A percentile compares a stretch with the other conserved stretches of the same genome.
These are phyloP conservation scores for Altica lythri DNA, from an alignment of 2,888 invertebrate species.

Conservation along the genomic window DNA sequence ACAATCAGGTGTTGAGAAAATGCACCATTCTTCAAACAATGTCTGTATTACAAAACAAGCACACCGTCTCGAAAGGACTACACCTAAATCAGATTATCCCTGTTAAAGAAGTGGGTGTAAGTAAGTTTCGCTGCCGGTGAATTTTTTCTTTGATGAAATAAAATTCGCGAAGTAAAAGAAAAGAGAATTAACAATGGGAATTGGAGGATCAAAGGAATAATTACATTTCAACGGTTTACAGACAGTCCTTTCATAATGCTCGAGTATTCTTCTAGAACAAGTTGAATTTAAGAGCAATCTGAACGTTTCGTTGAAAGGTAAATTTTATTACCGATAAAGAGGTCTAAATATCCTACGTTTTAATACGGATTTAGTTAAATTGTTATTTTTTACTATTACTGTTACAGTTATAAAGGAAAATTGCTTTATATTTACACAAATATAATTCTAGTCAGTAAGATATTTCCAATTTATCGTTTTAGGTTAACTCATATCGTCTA, in stretches of 20 bases:
- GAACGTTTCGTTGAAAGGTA: background rate
- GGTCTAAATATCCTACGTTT: too few relatives aligned
- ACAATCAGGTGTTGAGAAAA: too few relatives aligned
- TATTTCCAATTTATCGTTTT: too few relatives aligned
- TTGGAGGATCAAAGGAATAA: slow-evolving; percentile 10
- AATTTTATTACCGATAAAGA: too few relatives aligned
- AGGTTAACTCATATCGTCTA: too few relatives aligned
- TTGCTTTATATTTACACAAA: too few relatives aligned
- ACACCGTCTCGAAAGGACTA: too few relatives aligned
- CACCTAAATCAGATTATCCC: slow-evolving; percentile 21
- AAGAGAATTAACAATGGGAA: slow-evolving; percentile 12
- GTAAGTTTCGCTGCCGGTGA: background rate
- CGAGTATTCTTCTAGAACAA: background rate
- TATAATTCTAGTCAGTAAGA: too few relatives aligned
- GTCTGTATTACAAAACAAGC: background rate
- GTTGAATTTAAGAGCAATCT: slow-evolving; percentile 5
- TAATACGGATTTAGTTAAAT: too few relatives aligned
- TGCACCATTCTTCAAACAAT: background rate
- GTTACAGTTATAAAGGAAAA: too few relatives aligned
- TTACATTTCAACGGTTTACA: slow-evolving; percentile 12
- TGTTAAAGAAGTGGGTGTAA: slow-evolving; percentile 15
- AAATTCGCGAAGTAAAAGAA: background rate
- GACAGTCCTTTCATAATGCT: slow-evolving; percentile 13
- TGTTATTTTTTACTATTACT: too few relatives aligned
- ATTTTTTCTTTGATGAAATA: slow-evolving; percentile 1